Conservation (phyloP, 1,140 invertebrate genomes). For the Solenopsis fugax region DNA sequence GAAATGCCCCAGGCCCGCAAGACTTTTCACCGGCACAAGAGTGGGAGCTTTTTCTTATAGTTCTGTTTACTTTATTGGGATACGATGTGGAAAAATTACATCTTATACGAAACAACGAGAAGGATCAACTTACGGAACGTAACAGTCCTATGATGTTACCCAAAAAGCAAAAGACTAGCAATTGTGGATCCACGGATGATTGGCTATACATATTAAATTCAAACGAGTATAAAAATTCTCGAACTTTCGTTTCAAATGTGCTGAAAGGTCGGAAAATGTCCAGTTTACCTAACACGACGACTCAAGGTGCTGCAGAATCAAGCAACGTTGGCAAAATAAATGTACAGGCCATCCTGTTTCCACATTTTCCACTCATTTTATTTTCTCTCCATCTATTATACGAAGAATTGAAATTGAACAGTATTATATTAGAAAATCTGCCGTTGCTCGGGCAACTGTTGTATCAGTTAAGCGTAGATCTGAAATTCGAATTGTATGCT, state of each 20-base stretch:
- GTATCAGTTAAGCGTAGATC: conserved; percentile 92
- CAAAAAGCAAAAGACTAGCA: conserved; percentile 87
- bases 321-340: conserved; percentile 88
- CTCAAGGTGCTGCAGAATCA: conserved; percentile 69
- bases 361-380: conserved; percentile 91
- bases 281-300: conserved; percentile 68
- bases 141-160: conserved; percentile 81
- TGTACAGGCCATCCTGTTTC: conserved; percentile 90
- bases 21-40: conserved; percentile 93
- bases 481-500: conserved; percentile 91
- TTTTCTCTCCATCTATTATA: conserved; percentile 95
- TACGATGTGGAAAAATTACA: conserved; percentile 90
- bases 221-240: conserved; percentile 84
- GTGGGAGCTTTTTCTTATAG: conserved; percentile 92
- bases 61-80: conserved; percentile 90
- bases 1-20: conserved; percentile 95
- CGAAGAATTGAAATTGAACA: conserved; percentile 96
- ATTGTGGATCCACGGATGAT: conserved; percentile 90
- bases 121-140: conserved; percentile 80
- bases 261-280: conserved; percentile 76
- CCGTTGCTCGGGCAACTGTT: conserved; percentile 91
- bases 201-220: conserved; percentile 92
- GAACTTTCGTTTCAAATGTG: conserved; percentile 74
- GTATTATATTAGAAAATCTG: conserved; percentile 90
- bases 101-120: conserved; percentile 85